Base-by-base conservation (phyloP, 2,888 invertebrate genomes). In the Crossocerus cetratus region DNA sequence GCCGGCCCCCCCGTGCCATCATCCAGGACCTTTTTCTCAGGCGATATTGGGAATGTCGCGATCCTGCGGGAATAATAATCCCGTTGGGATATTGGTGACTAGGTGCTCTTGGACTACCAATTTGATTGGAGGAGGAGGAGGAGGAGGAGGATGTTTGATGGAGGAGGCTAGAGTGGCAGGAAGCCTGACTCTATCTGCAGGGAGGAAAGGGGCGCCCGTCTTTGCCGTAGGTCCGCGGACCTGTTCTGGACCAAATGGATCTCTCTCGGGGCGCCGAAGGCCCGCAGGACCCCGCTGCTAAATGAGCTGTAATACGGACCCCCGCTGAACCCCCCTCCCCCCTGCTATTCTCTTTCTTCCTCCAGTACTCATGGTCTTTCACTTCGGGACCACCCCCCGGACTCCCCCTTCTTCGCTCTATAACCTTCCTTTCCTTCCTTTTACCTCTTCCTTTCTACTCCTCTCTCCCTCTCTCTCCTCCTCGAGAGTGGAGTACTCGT, bases 251-350 rank as follows among this genome's bases (percentile, higher is more conserved):
- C 80, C 76, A 73, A 75, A 76, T 66, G 74, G 76, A 76, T 78
- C 81, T 80, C 32, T 32, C 82, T 81, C 76, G 78, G 82, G 83
- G 84, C 83, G 84, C 83, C 82, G 84, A 84, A 85, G 84, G 84
- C 86, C 83, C 84, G 86, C 77, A 86, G 87, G 87, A 87, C 80
- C 89, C 88, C 86, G 89, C 89, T 90, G 89, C 89, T 89, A 89
- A 90, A 90, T 89, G 89, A 90, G 89, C 89, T 88, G 89, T 89
- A 89, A 89, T 89, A 88, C 83, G 88, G 87, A 89, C 86, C 87
- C 89, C 89, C 85, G 88, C 89, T 89, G 89, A 81, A 76, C 69
- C 76, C 64, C 72, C 65, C 65, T 71, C 65, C 58, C 68, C 63
- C 20, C 56, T 57, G 63, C 20, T 60, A 61, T 62, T 69, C 61